Conservation (phyloP, 2,797 vertebrate genomes). For the Threskiornis aethiopicus region DNA sequence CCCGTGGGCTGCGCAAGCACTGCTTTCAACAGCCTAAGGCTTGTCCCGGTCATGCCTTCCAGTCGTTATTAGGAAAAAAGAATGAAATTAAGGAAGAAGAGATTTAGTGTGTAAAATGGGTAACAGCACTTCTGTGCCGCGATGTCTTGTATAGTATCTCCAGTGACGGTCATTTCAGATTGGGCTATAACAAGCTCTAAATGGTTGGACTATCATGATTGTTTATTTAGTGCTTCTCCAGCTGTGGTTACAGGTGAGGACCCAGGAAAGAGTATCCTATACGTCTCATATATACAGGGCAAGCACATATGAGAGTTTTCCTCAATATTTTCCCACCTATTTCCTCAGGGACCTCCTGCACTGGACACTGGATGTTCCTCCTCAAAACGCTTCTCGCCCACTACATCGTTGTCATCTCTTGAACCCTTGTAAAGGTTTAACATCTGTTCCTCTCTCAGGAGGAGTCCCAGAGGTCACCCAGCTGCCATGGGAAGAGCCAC, state of each 20-base stretch:
- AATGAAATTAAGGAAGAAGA: not conserved
- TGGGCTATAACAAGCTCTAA: not conserved
- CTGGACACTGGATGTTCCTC: not conserved
- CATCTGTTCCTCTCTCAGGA: not conserved
- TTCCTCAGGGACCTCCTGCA: not conserved
- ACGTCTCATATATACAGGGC: not conserved
- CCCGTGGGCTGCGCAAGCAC: not conserved
- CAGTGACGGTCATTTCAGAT: not conserved
- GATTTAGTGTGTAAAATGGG: not conserved
- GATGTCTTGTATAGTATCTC: not conserved
- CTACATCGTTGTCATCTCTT: accelerated
- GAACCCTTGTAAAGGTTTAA: not conserved
- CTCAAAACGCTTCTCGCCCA: not conserved
- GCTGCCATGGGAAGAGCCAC: not conserved
- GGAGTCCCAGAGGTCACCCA: not conserved
- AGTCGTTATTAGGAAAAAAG: not conserved
- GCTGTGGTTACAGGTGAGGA: not conserved
- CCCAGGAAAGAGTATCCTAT: not conserved
- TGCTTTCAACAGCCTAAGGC: not conserved
- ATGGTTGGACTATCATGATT: not conserved
- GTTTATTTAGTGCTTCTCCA: not conserved
- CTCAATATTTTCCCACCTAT: not conserved
- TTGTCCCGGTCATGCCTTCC: not conserved
- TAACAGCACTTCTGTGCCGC: not conserved
- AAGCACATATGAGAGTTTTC: not conserved